Conservation (phyloP, 2,888 invertebrate species). For the Habroteleia sp. region DNA sequence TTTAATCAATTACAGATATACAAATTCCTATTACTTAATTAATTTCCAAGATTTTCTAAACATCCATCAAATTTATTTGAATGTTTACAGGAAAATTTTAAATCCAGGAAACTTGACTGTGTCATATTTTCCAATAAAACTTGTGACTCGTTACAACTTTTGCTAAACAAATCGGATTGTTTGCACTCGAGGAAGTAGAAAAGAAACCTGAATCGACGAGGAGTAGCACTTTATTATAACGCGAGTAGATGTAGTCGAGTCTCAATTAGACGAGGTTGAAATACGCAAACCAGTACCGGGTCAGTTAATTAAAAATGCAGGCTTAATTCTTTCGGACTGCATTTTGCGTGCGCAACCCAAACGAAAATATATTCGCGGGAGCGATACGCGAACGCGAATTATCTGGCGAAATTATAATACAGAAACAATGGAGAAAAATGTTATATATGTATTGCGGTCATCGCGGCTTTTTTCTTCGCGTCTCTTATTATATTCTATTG, state of each 20-base stretch:
- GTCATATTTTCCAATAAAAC: constrained; percentile 4
- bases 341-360: constrained; percentile 25
- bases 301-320: constrained; percentile 50
- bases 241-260: constrained; percentile 3
- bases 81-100: too few species aligned
- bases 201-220: not conserved
- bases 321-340: constrained; percentile 29
- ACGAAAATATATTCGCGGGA: constrained; percentile 40
- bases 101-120: too few species aligned
- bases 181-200: not conserved
- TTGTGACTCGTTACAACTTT: too few species aligned
- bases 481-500: constrained; percentile 60
- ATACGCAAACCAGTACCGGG: constrained; percentile 5
- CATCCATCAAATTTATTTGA: too few species aligned
- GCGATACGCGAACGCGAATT: constrained; percentile 29
- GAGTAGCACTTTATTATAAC: not conserved
- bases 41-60: too few species aligned
- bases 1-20: too few species aligned
- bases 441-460: constrained; percentile 61
- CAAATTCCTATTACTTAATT: too few species aligned
- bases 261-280: constrained; percentile 11
- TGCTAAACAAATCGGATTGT: too few species aligned
- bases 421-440: constrained; percentile 52
- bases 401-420: constrained; percentile 45
- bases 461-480: constrained; percentile 43